Evolutionary conservation across 2,113 vertebrate genomes (phyloP).

Genomic region (Macrotis lagotis): DNA sequence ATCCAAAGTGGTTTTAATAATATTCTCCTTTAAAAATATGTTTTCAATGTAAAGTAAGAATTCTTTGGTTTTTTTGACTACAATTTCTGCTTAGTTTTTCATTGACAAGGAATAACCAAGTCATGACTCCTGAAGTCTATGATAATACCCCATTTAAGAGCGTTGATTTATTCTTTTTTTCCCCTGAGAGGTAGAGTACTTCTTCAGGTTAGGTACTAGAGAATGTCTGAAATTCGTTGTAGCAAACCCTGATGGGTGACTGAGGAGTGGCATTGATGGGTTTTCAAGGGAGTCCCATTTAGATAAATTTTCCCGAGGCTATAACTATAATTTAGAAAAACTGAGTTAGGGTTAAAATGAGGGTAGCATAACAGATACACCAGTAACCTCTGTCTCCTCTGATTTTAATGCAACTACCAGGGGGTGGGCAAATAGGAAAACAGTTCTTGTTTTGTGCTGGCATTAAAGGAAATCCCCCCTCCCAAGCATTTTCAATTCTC

Average conservation of each 20-base stretch:
- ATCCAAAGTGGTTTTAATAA: background rate
- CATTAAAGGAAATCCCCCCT: constrained; percentile 43
- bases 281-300: constrained; percentile 53
- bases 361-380: background rate
- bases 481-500: constrained; percentile 66
- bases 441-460: constrained; percentile 56
- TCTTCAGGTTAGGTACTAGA: constrained; percentile 47
- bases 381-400: constrained; percentile 36
- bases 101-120: constrained; percentile 7
- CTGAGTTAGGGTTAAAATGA: constrained; percentile 52
- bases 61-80: background rate
- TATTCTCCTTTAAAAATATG: background rate
- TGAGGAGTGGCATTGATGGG: constrained; percentile 44
- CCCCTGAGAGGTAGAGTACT: constrained; percentile 48
- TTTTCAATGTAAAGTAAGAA: background rate
- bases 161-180: constrained; percentile 50
- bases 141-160: constrained; percentile 44
- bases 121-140: constrained; percentile 50
- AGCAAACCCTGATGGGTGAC: constrained; percentile 53
- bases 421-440: constrained; percentile 17
- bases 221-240: constrained; percentile 42
- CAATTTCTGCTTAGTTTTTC: constrained; percentile 2
- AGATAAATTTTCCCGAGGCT: constrained; percentile 8
- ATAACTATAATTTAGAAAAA: constrained; percentile 53
- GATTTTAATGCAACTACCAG: constrained; percentile 53